phyloP scores from a whole-genome alignment of 1,140 invertebrate species.

The Piezodorus guildinii region DNA sequence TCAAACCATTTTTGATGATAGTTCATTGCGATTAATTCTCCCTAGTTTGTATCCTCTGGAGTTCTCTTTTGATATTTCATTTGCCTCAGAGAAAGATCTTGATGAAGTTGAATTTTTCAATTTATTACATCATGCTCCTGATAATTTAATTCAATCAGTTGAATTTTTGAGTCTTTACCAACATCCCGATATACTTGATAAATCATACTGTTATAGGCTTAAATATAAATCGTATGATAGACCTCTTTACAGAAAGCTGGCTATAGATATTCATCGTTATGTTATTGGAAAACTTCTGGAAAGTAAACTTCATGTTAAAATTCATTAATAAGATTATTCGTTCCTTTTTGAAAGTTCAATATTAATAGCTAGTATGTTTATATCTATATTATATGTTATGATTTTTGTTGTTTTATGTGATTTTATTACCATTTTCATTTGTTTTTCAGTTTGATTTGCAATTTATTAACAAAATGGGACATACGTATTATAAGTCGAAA shows the following conservation, averaged over 20 bases:
- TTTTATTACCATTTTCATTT: too few species aligned
- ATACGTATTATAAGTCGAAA: too few species aligned
- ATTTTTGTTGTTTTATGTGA: too few species aligned
- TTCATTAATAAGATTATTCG: neutral
- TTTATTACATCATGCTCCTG: constrained; percentile 33
- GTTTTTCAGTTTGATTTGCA: too few species aligned
- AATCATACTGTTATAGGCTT: constrained; percentile 35
- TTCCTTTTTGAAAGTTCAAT: too few species aligned
- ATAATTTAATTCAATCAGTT: constrained; percentile 33
- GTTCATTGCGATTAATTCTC: neutral
- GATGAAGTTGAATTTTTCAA: constrained; percentile 30
- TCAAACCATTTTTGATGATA: neutral
- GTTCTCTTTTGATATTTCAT: constrained; percentile 35
- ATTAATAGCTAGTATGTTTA: too few species aligned
- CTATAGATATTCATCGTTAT: constrained; percentile 36
- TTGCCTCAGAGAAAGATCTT: constrained; percentile 29
- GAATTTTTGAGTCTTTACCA: constrained; percentile 31
- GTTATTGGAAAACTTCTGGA: constrained; percentile 33
- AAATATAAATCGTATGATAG: constrained; percentile 34
- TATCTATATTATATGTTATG: too few species aligned
- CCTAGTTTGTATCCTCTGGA: constrained; percentile 27
- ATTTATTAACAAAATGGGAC: too few species aligned
- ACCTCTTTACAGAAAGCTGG: constrained; percentile 34
- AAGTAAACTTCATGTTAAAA: constrained; percentile 27
- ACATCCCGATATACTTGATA: constrained; percentile 29